Conservation (phyloP, 1,140 invertebrate species). For the Zeugodacus cucurbitae region DNA sequence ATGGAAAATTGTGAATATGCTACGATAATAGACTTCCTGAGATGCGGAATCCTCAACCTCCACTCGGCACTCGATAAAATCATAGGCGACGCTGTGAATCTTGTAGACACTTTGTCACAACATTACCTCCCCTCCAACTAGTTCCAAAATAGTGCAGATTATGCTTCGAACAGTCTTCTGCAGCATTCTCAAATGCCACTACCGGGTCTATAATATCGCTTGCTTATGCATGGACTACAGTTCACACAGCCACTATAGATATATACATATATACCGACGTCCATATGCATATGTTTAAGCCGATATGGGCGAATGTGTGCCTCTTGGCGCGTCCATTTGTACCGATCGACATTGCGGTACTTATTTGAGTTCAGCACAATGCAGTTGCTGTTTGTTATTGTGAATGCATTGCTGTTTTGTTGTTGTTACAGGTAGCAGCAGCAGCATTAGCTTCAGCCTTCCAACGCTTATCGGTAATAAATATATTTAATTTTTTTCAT, state of each 20-base stretch:
- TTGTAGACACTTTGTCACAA: no score
- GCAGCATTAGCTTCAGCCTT: not conserved
- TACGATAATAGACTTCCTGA: no score
- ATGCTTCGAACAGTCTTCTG: no score
- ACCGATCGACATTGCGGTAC: conserved; percentile 17
- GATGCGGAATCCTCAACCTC: no score
- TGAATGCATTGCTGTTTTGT: not conserved
- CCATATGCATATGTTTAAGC: not conserved
- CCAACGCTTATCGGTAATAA: conserved; percentile 19
- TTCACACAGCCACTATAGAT: no score
- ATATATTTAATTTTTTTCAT: conserved; percentile 1
- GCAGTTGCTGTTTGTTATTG: not conserved
- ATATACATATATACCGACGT: not conserved
- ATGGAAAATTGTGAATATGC: no score
- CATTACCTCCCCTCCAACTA: no score
- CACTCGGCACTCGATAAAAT: no score
- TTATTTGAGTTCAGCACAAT: not conserved
- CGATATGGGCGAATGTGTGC: not conserved
- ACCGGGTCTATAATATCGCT: not conserved
- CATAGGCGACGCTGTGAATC: no score
- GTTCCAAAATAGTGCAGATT: no score
- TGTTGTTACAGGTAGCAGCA: not conserved
- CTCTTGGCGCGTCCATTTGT: not conserved
- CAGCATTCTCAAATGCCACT: not conserved
- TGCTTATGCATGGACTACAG: not conserved